These are phyloP conservation scores for Trochalopteron elliotii DNA, from an alignment of 2,113 vertebrate genomes.

Conservation along the genomic window DNA sequence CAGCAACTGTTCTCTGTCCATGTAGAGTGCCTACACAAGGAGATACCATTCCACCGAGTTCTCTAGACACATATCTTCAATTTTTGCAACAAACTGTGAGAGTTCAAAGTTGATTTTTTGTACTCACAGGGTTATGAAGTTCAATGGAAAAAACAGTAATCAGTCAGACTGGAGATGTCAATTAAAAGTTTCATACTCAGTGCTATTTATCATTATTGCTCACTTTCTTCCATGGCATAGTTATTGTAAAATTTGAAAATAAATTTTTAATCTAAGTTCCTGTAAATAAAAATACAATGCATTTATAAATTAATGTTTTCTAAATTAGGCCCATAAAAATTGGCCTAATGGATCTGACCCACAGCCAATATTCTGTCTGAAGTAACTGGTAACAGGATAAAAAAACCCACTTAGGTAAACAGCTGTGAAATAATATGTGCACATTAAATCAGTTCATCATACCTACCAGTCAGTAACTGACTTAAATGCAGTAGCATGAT, in stretches of 20 bases:
- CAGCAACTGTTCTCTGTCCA: background rate
- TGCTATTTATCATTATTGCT: background rate
- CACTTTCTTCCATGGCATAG: background rate
- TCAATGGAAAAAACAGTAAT: background rate
- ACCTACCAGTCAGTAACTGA: background rate
- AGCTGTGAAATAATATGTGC: background rate
- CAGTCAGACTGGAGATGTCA: background rate
- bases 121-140: background rate
- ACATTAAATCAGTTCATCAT: background rate
- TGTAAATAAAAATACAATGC: background rate
- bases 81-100: background rate
- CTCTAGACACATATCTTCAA: background rate
- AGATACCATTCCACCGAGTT: rapidly evolving
- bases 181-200: background rate
- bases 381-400: background rate
- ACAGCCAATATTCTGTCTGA: background rate
- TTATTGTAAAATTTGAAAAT: background rate
- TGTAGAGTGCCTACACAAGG: background rate
- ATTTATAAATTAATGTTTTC: background rate
- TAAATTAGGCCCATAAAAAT: background rate
- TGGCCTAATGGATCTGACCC: background rate
- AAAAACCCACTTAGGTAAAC: background rate
- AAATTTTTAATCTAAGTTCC: background rate
- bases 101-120: background rate
- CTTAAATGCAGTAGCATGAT: background rate